phyloP scores from a whole-genome alignment of 1,140 invertebrate species.

The Brachionus sp. region DNA sequence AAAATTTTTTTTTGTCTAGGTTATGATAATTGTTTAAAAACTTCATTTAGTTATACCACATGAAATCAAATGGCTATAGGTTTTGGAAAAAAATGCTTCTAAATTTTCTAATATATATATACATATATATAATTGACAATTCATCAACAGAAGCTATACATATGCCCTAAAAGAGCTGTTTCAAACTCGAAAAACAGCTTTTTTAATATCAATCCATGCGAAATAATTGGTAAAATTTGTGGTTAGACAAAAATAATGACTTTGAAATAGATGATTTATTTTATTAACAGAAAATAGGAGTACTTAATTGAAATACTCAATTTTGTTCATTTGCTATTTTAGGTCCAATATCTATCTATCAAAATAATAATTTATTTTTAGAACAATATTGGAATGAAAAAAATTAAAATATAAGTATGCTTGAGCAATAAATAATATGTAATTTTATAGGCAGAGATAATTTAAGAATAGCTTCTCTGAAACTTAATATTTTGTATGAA shows the following conservation, averaged over 20 bases:
- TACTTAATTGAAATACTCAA: background rate
- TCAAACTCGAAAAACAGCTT: background rate
- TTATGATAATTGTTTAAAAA: no score
- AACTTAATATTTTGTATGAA: background rate
- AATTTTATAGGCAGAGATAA: background rate
- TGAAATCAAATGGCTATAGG: background rate
- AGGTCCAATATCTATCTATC: background rate
- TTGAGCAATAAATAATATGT: background rate
- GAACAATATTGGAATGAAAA: background rate
- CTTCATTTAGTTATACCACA: no score
- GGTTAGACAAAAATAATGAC: background rate
- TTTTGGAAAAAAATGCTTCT: background rate
- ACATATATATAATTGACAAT: background rate
- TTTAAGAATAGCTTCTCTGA: background rate
- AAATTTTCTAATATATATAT: background rate
- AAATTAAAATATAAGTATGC: background rate
- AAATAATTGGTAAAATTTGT: background rate
- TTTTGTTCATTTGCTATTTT: background rate
- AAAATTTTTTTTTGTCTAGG: no score
- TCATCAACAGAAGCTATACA: background rate
- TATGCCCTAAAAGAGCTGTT: background rate
- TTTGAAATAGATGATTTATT: background rate
- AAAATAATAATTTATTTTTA: background rate
- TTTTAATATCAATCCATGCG: background rate
- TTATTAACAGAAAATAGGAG: background rate